phyloP scores from a whole-genome alignment of 2,888 invertebrate genomes.

The Leptura quadrifasciata region DNA sequence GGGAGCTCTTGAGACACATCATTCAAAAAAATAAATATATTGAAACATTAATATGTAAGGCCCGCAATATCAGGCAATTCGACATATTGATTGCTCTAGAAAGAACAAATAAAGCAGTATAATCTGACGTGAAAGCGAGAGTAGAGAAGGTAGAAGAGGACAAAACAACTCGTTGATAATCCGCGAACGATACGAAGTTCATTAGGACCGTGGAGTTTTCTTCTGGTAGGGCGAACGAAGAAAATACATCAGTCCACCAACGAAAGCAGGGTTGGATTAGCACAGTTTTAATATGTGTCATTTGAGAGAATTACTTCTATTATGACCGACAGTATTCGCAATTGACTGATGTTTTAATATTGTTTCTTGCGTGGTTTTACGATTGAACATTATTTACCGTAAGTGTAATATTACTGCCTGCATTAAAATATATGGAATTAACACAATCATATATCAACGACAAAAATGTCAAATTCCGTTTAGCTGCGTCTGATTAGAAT shows the following conservation, averaged over 20 bases:
- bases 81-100: slow-evolving; percentile 43
- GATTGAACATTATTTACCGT: too few species aligned
- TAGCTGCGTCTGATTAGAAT: too few species aligned
- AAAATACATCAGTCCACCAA: slow-evolving; percentile 28
- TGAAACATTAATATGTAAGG: slow-evolving; percentile 32
- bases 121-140: slow-evolving; percentile 62
- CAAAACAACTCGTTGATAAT: slow-evolving; percentile 65
- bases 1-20: background rate
- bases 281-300: background rate
- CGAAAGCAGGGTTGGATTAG: slow-evolving; percentile 23
- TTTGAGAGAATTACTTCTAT: slow-evolving; percentile 3
- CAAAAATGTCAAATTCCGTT: too few species aligned
- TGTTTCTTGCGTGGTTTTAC: too few species aligned
- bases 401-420: too few species aligned
- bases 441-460: too few species aligned
- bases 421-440: too few species aligned
- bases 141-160: slow-evolving; percentile 56
- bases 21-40: slow-evolving; percentile 2
- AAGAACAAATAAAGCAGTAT: slow-evolving; percentile 63
- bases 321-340: background rate
- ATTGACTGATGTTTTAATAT: too few species aligned
- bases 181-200: slow-evolving; percentile 69
- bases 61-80: slow-evolving; percentile 13
- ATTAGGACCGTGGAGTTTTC: slow-evolving; percentile 62
- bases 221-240: slow-evolving; percentile 22